Evolutionary conservation across 2,888 invertebrate genomes (phyloP), one percentile per base, ranked within the genome.

Genomic region (Hirtodrosophila confusa): DNA sequence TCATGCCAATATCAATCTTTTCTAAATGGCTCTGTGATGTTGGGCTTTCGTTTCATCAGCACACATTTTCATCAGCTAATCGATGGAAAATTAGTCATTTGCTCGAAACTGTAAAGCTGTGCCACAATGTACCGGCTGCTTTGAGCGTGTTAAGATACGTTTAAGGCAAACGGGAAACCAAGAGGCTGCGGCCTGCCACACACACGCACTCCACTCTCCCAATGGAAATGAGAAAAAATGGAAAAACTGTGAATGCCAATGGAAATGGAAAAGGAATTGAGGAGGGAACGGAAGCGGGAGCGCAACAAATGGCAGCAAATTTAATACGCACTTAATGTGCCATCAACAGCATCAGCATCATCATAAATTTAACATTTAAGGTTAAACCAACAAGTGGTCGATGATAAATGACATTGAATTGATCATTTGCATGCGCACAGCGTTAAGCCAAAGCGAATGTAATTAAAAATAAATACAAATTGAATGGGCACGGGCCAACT

Each of bases 351-450:
- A 27, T 12, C 27, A 45, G 17, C 24, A 43, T 10, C 33, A 23
- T 47, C 8, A 36, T 6, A n/a, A 29, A 45, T 17, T 37, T 24
- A 17, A 29, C 12, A 40, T 8, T 6, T 8, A 36, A 35, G 9
- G 29, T 9, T 6, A 41, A 24, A n/a, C 44, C 54, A 69, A 61
- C 65, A 78, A 64, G 57, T 74, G 69, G 45, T 55, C 24, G 56
- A 27, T 40, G 27, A 31, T 31, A 31, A 53, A 49, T 37, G 31
- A 7, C 45, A 43, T 39, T 17, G 37, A 50, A 51, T 49, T 45
- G 53, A 56, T 12, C 50, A 53, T 48, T 56, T 56, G 51, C 51
- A 55, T 29, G 11, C 27, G 12, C 53, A 40, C 9, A 45, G 44
- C 36, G 31, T 11, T 43, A 31, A 29, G 33, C n/a, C 33, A 37